Conservation (phyloP, 1,140 invertebrate genomes). For the Cydia fagiglandana region DNA sequence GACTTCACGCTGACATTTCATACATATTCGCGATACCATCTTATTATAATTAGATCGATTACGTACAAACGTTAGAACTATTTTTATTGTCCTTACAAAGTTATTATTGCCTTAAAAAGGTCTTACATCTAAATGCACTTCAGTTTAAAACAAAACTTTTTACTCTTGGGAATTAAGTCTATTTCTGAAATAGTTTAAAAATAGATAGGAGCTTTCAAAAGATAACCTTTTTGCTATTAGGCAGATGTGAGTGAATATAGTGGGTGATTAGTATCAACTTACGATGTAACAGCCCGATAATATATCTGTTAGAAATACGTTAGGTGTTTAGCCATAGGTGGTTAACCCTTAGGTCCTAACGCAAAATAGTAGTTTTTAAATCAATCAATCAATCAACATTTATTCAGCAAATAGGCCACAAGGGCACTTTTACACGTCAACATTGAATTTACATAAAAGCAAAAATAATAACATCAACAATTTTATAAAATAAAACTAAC, state of each 20-base stretch:
- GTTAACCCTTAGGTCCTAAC: not conserved
- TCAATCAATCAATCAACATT: no score
- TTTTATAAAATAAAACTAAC: no score
- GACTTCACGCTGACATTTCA: not conserved
- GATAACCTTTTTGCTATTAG: not conserved
- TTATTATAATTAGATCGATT: not conserved
- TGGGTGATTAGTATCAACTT: not conserved
- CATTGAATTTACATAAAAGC: no score
- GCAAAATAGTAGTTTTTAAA: no score
- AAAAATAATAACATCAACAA: no score
- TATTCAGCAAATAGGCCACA: no score
- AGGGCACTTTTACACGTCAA: no score
- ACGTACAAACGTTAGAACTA: not conserved
- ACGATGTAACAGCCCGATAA: not conserved
- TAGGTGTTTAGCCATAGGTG: not conserved
- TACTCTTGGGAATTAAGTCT: not conserved
- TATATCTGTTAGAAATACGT: slow-evolving; percentile 1
- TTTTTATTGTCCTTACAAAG: not conserved
- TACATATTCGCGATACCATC: not conserved
- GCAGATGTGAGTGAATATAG: not conserved
- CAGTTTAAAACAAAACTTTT: not conserved
- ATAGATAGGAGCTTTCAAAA: not conserved
- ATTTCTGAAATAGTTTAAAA: not conserved
- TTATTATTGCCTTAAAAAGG: not conserved
- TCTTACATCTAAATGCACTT: not conserved